Percentiles rank a stretch among this genome's conserved stretches.
Evolutionary conservation across 2,113 vertebrate genomes (phyloP).

Genomic region (Salvator merianae): DNA sequence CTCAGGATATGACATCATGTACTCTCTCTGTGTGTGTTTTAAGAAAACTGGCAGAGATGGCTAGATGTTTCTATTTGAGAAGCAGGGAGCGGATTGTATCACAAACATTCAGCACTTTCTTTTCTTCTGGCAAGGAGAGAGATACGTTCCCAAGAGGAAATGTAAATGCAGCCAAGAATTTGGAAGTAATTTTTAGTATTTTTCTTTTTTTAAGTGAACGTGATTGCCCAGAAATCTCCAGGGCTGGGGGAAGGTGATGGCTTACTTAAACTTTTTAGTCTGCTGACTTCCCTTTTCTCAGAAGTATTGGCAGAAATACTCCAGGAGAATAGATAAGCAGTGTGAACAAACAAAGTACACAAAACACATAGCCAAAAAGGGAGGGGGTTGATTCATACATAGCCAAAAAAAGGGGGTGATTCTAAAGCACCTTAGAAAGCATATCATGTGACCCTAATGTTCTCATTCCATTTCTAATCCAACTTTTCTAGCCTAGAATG

Average conservation of each 20-base stretch:
- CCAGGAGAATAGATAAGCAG: neutral
- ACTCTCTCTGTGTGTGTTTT: neutral
- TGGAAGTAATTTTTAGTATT: neutral
- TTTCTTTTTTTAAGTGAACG: no score
- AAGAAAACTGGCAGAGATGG: slow-evolving; percentile 49
- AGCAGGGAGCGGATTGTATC: slow-evolving; percentile 6
- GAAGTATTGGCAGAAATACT: neutral
- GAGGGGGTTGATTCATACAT: no score
- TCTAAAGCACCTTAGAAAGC: no score
- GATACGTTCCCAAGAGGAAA: neutral
- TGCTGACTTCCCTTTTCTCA: neutral
- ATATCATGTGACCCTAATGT: no score
- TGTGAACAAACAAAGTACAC: neutral
- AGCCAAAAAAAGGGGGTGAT: no score
- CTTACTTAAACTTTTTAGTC: neutral
- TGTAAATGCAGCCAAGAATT: neutral
- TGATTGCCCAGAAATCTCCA: neutral
- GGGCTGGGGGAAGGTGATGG: no score
- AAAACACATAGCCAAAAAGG: neutral
- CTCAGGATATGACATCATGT: slow-evolving; percentile 69
- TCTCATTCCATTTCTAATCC: no score
- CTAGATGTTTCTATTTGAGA: slow-evolving; percentile 40
- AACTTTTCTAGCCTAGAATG: no score
- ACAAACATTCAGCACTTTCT: slow-evolving; percentile 26
- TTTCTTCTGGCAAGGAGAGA: neutral